Conservation (phyloP, 2,113 vertebrate species). For the Oryzias curvinotus region DNA sequence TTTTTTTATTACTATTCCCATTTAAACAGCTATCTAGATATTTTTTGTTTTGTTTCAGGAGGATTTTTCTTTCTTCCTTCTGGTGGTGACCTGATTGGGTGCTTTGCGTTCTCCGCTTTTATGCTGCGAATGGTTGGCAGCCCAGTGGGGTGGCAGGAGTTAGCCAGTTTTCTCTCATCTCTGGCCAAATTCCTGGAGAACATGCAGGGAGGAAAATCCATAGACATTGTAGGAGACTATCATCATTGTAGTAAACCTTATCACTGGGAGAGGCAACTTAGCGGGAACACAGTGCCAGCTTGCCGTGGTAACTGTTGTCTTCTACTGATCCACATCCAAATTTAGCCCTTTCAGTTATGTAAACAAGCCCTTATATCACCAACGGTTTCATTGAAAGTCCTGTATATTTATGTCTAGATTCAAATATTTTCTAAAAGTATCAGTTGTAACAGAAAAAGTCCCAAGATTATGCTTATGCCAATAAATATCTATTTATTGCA, state of each 20-base stretch:
- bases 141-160: constrained; percentile 55
- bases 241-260: constrained; percentile 56
- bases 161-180: constrained; percentile 42
- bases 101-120: constrained; percentile 43
- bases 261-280: constrained; percentile 27
- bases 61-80: constrained; percentile 44
- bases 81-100: constrained; percentile 70
- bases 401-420: constrained; percentile 13
- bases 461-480: no score
- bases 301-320: constrained; percentile 5
- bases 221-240: constrained; percentile 33
- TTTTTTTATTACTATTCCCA: constrained; percentile 14
- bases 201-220: constrained; percentile 37
- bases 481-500: no score
- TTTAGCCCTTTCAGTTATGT: not conserved
- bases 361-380: not conserved
- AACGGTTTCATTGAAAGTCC: not conserved
- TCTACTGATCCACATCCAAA: constrained; percentile 12
- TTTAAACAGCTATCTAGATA: constrained; percentile 40
- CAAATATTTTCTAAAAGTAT: no score
- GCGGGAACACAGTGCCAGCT: constrained; percentile 40
- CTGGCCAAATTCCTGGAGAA: constrained; percentile 58
- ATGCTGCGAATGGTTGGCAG: constrained; percentile 55
- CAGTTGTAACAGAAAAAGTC: no score
- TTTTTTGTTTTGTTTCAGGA: constrained; percentile 61